These are phyloP conservation scores for Muricea muricata DNA, from an alignment of 92 coral and sea anemone species.

Conservation along the genomic window DNA sequence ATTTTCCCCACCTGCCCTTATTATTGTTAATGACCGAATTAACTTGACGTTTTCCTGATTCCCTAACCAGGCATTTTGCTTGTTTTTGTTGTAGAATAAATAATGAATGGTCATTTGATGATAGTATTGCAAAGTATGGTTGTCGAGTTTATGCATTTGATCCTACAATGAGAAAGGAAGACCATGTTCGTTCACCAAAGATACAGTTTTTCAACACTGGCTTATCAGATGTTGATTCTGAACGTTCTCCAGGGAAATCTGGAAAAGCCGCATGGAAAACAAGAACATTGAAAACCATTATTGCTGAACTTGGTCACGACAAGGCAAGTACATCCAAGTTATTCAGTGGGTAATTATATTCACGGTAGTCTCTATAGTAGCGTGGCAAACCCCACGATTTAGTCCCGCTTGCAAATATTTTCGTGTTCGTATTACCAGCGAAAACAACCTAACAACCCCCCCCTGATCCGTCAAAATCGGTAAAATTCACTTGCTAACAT, in stretches of 20 bases:
- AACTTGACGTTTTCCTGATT: too few relatives aligned
- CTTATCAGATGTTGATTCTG: slow-evolving; percentile 73
- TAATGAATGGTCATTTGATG: slow-evolving; percentile 91
- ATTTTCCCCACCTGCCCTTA: too few relatives aligned
- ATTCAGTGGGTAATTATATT: too few relatives aligned
- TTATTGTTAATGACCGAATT: too few relatives aligned
- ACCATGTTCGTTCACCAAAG: slow-evolving; percentile 68
- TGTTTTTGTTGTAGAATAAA: slow-evolving; percentile 66
- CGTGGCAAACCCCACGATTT: too few relatives aligned
- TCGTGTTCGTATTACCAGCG: too few relatives aligned
- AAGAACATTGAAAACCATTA: slow-evolving; percentile 68
- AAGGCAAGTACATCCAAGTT: slow-evolving; percentile 54
- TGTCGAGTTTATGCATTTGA: slow-evolving; percentile 91
- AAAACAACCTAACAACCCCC: too few relatives aligned
- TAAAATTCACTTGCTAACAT: too few relatives aligned
- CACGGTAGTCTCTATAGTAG: too few relatives aligned
- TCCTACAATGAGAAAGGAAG: slow-evolving; percentile 76
- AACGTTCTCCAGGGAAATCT: slow-evolving; percentile 43
- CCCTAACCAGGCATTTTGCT: not conserved
- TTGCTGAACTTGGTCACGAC: slow-evolving; percentile 75
- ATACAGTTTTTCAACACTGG: slow-evolving; percentile 77
- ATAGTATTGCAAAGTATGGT: slow-evolving; percentile 77
- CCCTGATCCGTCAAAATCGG: too few relatives aligned
- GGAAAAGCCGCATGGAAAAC: slow-evolving; percentile 71
- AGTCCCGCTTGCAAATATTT: too few relatives aligned